phyloP scores from a whole-genome alignment of 1,140 invertebrate genomes.

The Apis dorsata region DNA sequence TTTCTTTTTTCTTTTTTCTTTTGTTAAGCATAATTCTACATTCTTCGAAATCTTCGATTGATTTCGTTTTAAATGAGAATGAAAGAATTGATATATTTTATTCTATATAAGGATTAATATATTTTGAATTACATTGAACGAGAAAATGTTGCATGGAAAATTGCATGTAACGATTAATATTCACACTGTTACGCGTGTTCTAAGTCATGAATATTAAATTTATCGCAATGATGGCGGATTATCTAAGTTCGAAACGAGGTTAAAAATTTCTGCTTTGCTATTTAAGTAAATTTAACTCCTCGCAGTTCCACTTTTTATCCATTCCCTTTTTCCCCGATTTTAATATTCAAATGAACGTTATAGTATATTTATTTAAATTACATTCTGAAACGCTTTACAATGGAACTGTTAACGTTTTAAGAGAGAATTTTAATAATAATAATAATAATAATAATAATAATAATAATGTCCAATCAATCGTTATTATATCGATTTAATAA shows the following conservation, averaged over 20 bases:
- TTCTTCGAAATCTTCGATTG: too few species aligned
- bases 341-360: background rate
- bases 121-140: background rate
- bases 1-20: background rate
- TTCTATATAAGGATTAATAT: too few species aligned
- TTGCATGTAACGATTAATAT: slow-evolving; percentile 6
- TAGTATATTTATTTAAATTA: background rate
- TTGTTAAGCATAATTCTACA: background rate
- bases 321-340: background rate
- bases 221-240: background rate
- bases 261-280: background rate
- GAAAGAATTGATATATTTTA: too few species aligned
- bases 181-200: background rate
- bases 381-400: background rate
- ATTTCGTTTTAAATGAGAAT: too few species aligned
- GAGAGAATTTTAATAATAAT: background rate
- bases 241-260: background rate
- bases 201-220: slow-evolving; percentile 7
- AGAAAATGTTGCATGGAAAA: background rate
- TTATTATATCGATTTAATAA: too few species aligned
- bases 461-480: too few species aligned
- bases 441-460: too few species aligned
- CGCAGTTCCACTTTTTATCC: too few species aligned
- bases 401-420: background rate
- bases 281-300: background rate